A percentile compares a stretch with the other conserved stretches of the same genome.
phyloP scores from a whole-genome alignment of 2,797 vertebrate genomes.

The Enteromius treurensis region DNA sequence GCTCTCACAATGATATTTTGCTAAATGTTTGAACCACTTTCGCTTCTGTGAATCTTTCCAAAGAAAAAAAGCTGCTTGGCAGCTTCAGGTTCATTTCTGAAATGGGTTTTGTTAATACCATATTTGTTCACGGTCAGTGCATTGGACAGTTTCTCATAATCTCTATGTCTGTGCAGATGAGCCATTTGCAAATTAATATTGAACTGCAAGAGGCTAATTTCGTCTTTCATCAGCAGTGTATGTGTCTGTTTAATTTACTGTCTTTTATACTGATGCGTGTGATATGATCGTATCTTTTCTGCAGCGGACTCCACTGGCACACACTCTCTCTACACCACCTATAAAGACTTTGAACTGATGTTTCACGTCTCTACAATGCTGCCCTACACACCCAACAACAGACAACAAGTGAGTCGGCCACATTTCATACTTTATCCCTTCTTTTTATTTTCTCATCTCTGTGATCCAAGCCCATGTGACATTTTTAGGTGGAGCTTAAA shows the following conservation, averaged over 20 bases:
- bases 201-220: constrained; percentile 10
- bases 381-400: constrained; percentile 85
- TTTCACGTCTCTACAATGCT: constrained; percentile 90
- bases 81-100: constrained; percentile 21
- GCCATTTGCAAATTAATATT: constrained; percentile 38
- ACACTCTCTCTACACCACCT: constrained; percentile 87
- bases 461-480: not conserved
- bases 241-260: not conserved
- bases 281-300: not conserved
- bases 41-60: not conserved
- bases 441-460: not conserved
- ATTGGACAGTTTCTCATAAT: constrained; percentile 29
- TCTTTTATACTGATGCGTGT: constrained; percentile 2
- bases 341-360: constrained; percentile 89
- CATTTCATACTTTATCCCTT: not conserved
- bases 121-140: constrained; percentile 14
- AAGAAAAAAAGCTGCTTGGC: not conserved
- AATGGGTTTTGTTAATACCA: constrained; percentile 25
- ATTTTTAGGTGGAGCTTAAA: not conserved
- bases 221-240: not conserved
- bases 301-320: constrained; percentile 88
- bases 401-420: constrained; percentile 80
- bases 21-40: not conserved
- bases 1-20: not conserved
- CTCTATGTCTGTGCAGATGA: constrained; percentile 8